Base-by-base conservation (phyloP, 1,140 invertebrate genomes). In the Nilaparvata lugens region DNA sequence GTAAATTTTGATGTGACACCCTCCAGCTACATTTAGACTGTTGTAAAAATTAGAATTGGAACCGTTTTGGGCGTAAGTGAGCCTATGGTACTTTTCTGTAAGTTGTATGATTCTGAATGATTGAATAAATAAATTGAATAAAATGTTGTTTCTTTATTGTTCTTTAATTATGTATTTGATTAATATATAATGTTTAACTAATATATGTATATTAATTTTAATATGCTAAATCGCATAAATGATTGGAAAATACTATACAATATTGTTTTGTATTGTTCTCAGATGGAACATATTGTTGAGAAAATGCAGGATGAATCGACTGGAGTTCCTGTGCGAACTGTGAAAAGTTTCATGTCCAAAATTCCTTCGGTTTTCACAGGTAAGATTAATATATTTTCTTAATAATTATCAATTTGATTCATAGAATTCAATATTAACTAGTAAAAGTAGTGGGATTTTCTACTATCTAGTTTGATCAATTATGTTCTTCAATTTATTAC, bases 341-440 rank as follows among this genome's bases (percentile, higher is more conserved):
- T 99, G 4, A 99, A 99, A 78, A 96, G 89, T 71, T 98, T 99
- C 72, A 95, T 98, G 89, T 93, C 93, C 40, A 98, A 98, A 81
- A 96, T 98, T 66, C 97, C 97, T 24, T 97, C 94, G 58, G 90
- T 93, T 56, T 93, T 93, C 71, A 91, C 89, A 62, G 88, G 95
- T 88, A 73, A 79, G 68, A n/a, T n/a, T n/a, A n/a, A n/a, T n/a
- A n/a, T 53, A 21, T 51, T 28, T 45, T 58, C 48, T 38, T 25
- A 25, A 9, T 45, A 23, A 38, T 14, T 16, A 56, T 54, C 43
- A 51, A 56, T 35, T 43, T 61, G 4, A 61, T 40, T 51, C 18
- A 18, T 5, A 24, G 38, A 55, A 42, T 51, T 18, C 25, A 18
- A 18, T 21, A 5, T 55, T 31, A 13, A 18, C 16, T 58, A 18